Conservation (phyloP, 2,888 invertebrate species). For the Pristionchus japonicus region DNA sequence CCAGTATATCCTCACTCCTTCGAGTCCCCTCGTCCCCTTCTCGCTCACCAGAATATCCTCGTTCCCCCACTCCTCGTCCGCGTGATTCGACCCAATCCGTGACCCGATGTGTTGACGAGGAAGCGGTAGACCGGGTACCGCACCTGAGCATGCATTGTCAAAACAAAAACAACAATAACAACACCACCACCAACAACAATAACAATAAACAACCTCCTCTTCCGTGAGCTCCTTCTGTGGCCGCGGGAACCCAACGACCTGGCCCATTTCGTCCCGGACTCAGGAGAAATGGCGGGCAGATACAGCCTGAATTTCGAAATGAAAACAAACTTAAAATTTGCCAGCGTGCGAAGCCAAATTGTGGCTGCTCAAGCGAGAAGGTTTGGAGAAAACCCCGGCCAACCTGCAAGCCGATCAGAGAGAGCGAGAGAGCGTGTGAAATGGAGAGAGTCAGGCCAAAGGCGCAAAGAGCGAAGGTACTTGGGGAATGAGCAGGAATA, state of each 20-base stretch:
- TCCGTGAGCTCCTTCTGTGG: conserved; percentile 10
- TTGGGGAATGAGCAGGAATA: neutral
- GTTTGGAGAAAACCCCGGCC: neutral
- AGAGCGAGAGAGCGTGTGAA: too few relatives aligned
- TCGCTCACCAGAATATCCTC: conserved; percentile 6
- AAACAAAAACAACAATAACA: too few relatives aligned
- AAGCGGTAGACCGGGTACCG: conserved; percentile 40
- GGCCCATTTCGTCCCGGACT: neutral
- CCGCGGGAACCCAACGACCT: neutral
- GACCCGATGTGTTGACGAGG: conserved; percentile 26
- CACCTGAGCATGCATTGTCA: neutral
- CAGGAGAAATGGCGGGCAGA: neutral
- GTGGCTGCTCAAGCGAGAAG: neutral
- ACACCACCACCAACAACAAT: too few relatives aligned
- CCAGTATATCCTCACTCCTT: too few relatives aligned
- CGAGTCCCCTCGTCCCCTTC: neutral
- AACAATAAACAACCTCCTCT: conserved; percentile 22
- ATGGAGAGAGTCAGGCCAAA: neutral
- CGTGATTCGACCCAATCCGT: conserved; percentile 19
- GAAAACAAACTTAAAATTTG: neutral
- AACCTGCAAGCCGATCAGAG: too few relatives aligned
- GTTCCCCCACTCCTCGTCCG: neutral
- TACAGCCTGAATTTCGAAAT: neutral
- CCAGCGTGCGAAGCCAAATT: too few relatives aligned
- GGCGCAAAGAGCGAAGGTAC: neutral